Percentiles rank a stretch among this genome's conserved stretches.
phyloP scores from a whole-genome alignment of 2,113 vertebrate species.

The Prionailurus viverrinus region DNA sequence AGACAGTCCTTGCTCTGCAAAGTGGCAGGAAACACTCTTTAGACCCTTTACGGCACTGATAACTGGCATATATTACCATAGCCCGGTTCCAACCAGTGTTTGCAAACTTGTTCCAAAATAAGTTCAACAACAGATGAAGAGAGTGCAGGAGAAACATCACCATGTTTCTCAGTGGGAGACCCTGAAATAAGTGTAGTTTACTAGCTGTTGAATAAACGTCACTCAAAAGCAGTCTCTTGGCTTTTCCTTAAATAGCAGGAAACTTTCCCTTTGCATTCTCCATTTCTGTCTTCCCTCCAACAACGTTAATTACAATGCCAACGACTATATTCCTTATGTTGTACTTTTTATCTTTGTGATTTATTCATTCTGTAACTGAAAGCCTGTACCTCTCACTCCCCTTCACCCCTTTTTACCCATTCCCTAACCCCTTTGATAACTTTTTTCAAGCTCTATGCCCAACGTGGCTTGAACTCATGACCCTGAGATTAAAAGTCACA shows the following conservation, averaged over 20 bases:
- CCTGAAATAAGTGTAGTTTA: conserved; percentile 94
- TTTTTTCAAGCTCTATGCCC: neutral
- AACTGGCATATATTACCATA: conserved; percentile 92
- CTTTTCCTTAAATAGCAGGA: conserved; percentile 96
- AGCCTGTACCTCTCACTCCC: too few species aligned
- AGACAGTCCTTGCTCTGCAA: neutral
- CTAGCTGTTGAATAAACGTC: conserved; percentile 91
- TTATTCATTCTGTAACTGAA: too few species aligned
- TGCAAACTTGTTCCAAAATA: conserved; percentile 92
- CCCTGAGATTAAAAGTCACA: neutral
- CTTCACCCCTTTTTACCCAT: too few species aligned
- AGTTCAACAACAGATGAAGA: conserved; percentile 92
- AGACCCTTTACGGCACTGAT: conserved; percentile 91
- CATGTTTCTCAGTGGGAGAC: conserved; percentile 94
- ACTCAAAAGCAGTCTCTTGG: conserved; percentile 96
- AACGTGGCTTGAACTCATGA: neutral
- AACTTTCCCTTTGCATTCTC: conserved; percentile 96
- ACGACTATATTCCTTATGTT: too few species aligned
- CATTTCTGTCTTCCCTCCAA: conserved; percentile 95
- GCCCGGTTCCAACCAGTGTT: conserved; percentile 92
- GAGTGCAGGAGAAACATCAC: conserved; percentile 94
- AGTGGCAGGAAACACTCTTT: conserved; percentile 89
- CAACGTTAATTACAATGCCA: too few species aligned
- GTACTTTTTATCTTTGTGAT: too few species aligned
- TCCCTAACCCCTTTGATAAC: too few species aligned